These are phyloP conservation scores for Apis laboriosa DNA, from an alignment of 1,140 invertebrate species.

Conservation along the genomic window DNA sequence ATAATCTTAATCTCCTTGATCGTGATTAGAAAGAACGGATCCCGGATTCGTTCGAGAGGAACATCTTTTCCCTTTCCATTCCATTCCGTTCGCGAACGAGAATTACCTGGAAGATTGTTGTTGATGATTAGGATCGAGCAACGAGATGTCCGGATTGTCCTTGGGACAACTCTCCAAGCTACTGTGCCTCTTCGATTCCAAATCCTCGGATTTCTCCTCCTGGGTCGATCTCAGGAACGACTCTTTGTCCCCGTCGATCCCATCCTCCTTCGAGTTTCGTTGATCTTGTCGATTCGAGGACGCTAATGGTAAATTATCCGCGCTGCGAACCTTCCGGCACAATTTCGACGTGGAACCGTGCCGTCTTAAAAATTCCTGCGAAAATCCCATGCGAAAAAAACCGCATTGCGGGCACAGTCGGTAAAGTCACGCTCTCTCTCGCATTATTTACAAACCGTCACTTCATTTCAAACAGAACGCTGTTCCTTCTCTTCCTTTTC, in stretches of 20 bases:
- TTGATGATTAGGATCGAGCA: slow-evolving; percentile 69
- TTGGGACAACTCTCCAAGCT: slow-evolving; percentile 72
- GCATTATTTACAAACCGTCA: no score
- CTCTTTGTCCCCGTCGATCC: slow-evolving; percentile 81
- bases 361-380: slow-evolving; percentile 85
- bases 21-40: no score
- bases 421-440: no score
- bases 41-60: no score
- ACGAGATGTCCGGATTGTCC: slow-evolving; percentile 65
- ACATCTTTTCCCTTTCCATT: no score
- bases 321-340: slow-evolving; percentile 89
- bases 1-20: no score
- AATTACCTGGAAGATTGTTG: slow-evolving; percentile 72
- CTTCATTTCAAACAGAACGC: background rate
- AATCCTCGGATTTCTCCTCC: slow-evolving; percentile 74
- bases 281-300: slow-evolving; percentile 69
- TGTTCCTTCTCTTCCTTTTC: no score
- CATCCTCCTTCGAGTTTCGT: slow-evolving; percentile 72
- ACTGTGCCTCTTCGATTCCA: slow-evolving; percentile 69
- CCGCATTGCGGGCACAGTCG: background rate
- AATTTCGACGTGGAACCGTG: slow-evolving; percentile 89
- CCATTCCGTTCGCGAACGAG: background rate
- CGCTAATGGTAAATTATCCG: slow-evolving; percentile 82
- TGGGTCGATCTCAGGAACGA: slow-evolving; percentile 70
- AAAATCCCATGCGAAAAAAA: slow-evolving; percentile 6